Conservation (phyloP, 2,797 vertebrate species). For the Ambastaia sidthimunki region DNA sequence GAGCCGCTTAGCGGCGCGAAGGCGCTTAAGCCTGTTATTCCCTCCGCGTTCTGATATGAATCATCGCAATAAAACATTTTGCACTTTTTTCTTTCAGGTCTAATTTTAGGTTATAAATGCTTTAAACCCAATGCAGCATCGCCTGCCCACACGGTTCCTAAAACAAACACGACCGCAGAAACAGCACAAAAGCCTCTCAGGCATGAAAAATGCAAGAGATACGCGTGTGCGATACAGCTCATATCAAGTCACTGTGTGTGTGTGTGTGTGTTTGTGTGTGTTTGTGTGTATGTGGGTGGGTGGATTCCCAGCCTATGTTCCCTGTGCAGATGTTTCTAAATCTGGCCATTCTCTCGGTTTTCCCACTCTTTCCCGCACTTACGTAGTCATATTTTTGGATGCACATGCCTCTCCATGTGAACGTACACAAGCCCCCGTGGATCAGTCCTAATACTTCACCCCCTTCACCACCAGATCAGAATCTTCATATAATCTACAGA, state of each 20-base stretch:
- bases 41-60: conserved; percentile 35
- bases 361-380: conserved; percentile 41
- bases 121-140: conserved; percentile 36
- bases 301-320: conserved; percentile 45
- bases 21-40: conserved; percentile 38
- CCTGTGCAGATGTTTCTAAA: conserved; percentile 50
- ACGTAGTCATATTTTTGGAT: conserved; percentile 57
- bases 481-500: background rate
- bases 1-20: conserved; percentile 26
- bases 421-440: conserved; percentile 43
- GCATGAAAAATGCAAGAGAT: conserved; percentile 42
- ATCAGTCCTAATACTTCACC: conserved; percentile 40
- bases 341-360: conserved; percentile 51
- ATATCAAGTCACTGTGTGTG: background rate
- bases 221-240: background rate
- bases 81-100: conserved; percentile 41
- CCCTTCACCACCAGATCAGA: conserved; percentile 4
- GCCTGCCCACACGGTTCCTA: conserved; percentile 47
- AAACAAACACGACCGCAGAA: conserved; percentile 40
- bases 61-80: conserved; percentile 39
- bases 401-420: conserved; percentile 61
- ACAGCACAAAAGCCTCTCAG: conserved; percentile 42
- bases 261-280: background rate
- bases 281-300: conserved; percentile 31
- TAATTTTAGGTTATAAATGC: conserved; percentile 43